Evolutionary conservation across 2,888 invertebrate genomes (phyloP), one percentile per base, ranked within the genome.

Genomic region (Noctua fimbriata): DNA sequence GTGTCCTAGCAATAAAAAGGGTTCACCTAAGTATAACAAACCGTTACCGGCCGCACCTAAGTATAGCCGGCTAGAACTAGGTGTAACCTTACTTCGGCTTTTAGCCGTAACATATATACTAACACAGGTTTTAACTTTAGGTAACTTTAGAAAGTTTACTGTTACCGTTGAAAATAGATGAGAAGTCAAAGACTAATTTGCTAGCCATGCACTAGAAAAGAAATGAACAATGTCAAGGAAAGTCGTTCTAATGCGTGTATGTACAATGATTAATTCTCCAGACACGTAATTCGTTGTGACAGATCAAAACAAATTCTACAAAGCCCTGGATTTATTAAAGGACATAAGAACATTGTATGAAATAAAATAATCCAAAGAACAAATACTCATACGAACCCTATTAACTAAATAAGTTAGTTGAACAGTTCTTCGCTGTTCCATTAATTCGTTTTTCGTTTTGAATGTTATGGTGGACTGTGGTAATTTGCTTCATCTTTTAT

Each of bases 331-430:
- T 83, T 81, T 76, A 81, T 81, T 66, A 58, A 18, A 73, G 41
- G n/a, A 24, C 18, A 41, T 60, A 36, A 52, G 16, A 67, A 55
- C 65, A 41, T 44, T n/a, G 49, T 44, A 52, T 69, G 36, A 44
- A 28, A 44, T 69, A 74, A 32, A 73, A 65, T 65, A 41, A 49
- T 79, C 21, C 16, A 58, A 58, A 49, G 41, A 44, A 67, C 32
- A 78, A 67, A 83, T 58, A 67, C 24, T 66, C 49, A 55, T 52
- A 69, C 5, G 58, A 63, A 81, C 82, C 85, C 73, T 81, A 85
- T 83, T 76, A 76, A 76, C 66, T 63, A 70, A 85, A 85, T 81
- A 73, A 73, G 76, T 66, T 74, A 60, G 66, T 47, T 66, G 47
- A 76, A 60, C n/a, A 71, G 24, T 66, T 41, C 47, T 65, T 32